A percentile compares a stretch with the other conserved stretches of the same genome.
phyloP scores from a whole-genome alignment of 2,888 invertebrate species.

The Drosophila rubida region DNA sequence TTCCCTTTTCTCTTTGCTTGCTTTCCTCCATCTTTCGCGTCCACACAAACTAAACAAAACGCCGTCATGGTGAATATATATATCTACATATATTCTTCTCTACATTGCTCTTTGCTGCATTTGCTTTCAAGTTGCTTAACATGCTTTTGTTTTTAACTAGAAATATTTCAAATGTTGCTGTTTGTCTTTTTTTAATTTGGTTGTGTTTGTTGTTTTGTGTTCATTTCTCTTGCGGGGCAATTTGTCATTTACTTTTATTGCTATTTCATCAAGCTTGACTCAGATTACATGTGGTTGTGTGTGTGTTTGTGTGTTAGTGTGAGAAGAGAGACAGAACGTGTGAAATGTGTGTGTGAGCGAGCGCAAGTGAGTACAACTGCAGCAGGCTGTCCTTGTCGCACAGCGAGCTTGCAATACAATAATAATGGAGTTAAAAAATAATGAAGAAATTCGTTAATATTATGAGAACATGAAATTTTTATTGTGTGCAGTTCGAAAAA shows the following conservation, averaged over 20 bases:
- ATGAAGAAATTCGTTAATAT: constrained; percentile 22
- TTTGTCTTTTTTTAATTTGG: constrained; percentile 15
- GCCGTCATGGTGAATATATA: neutral
- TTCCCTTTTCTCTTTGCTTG: constrained; percentile 1
- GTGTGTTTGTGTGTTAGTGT: neutral
- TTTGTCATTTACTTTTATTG: constrained; percentile 11
- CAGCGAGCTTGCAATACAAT: neutral
- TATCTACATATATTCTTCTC: neutral
- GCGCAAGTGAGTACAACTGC: constrained; percentile 10
- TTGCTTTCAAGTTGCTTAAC: constrained; percentile 1
- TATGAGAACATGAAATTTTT: constrained; percentile 13
- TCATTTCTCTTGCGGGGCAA: constrained; percentile 8
- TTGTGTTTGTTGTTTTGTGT: constrained; percentile 23
- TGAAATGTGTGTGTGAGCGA: constrained; percentile 13
- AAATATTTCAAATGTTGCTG: constrained; percentile 26
- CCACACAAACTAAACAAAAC: constrained; percentile 22
- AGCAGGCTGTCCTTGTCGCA: constrained; percentile 3
- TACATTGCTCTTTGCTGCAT: constrained; percentile 1
- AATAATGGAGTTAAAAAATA: constrained; percentile 1
- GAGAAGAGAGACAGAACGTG: constrained; percentile 1
- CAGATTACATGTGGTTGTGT: neutral
- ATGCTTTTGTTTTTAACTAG: constrained; percentile 1
- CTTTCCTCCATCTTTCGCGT: neutral
- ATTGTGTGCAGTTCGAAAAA: constrained; percentile 10
- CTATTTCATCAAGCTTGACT: constrained; percentile 28